phyloP scores from a whole-genome alignment of 2,888 invertebrate genomes.

The Pterobdella sp. region DNA sequence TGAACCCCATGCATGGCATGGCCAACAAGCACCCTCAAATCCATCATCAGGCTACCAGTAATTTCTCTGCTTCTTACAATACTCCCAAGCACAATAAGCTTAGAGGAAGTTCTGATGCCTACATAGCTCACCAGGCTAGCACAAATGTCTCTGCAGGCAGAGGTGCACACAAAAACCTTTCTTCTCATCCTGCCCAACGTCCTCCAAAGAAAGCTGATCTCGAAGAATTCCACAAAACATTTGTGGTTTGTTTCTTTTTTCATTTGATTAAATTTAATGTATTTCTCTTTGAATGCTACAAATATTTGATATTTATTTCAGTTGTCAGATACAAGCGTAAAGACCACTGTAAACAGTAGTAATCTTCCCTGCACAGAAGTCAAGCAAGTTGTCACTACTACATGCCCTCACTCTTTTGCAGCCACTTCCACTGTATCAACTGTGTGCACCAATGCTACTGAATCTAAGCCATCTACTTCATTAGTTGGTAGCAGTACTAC shows the following conservation, averaged over 20 bases:
- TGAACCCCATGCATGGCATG: not conserved
- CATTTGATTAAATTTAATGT: not conserved
- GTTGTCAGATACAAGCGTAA: not conserved
- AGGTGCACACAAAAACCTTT: not conserved
- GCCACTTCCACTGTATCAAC: not conserved
- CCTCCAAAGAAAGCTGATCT: not conserved
- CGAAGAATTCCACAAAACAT: constrained; percentile 3
- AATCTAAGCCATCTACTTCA: not conserved
- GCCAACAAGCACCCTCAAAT: not conserved
- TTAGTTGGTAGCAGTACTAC: not conserved
- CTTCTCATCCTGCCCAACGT: not conserved
- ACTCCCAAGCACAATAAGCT: not conserved
- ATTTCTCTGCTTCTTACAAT: not conserved
- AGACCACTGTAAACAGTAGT: not conserved
- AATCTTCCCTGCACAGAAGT: not conserved
- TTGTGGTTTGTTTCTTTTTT: not conserved
- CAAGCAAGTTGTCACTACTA: not conserved
- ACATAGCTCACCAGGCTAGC: too few relatives aligned
- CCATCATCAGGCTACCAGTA: not conserved
- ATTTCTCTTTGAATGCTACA: constrained; percentile 4
- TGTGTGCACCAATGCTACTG: not conserved
- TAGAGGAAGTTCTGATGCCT: not conserved
- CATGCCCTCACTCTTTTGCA: not conserved
- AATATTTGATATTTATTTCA: too few relatives aligned
- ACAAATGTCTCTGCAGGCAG: too few relatives aligned